Evolutionary conservation across 2,888 invertebrate species (phyloP).

Genomic region (Omphaloscelis lunosa): DNA sequence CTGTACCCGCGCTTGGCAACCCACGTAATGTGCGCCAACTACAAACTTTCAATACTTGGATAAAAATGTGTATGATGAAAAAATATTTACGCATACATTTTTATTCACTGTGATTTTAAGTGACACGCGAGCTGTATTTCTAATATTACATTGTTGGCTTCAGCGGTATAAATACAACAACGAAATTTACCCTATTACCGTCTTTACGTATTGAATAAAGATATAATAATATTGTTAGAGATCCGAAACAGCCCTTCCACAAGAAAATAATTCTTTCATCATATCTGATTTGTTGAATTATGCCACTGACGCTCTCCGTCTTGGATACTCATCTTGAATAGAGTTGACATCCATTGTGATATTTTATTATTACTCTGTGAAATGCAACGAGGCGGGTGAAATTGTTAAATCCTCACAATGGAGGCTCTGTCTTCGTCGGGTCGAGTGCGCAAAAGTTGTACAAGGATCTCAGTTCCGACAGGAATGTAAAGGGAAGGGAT

Average conservation of each 20-base stretch:
- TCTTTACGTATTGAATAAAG: constrained; percentile 67
- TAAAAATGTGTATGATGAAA: constrained; percentile 52
- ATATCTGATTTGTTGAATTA: constrained; percentile 85
- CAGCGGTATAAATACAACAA: constrained; percentile 58
- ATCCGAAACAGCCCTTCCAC: constrained; percentile 75
- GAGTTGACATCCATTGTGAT: constrained; percentile 90
- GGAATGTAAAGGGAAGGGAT: constrained; percentile 81
- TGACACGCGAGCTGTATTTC: constrained; percentile 39
- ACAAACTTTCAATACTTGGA: constrained; percentile 57
- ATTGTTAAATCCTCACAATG: constrained; percentile 89
- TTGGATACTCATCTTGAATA: constrained; percentile 88
- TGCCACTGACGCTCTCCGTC: constrained; percentile 86
- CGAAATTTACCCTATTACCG: constrained; percentile 65
- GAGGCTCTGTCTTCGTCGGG: constrained; percentile 86
- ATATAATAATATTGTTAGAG: constrained; percentile 73
- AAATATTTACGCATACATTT: constrained; percentile 46
- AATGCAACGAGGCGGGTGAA: constrained; percentile 88
- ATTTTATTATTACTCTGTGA: constrained; percentile 89
- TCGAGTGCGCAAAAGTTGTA: constrained; percentile 88
- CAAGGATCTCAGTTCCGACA: constrained; percentile 83
- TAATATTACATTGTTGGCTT: constrained; percentile 51
- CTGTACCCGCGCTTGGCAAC: constrained; percentile 64
- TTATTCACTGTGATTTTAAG: constrained; percentile 53
- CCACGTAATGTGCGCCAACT: constrained; percentile 53
- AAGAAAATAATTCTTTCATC: constrained; percentile 82